Percentiles rank a stretch among this genome's conserved stretches.
These are phyloP conservation scores for Vulpes ferrilata DNA, from an alignment of 2,113 vertebrate species.

Conservation along the genomic window DNA sequence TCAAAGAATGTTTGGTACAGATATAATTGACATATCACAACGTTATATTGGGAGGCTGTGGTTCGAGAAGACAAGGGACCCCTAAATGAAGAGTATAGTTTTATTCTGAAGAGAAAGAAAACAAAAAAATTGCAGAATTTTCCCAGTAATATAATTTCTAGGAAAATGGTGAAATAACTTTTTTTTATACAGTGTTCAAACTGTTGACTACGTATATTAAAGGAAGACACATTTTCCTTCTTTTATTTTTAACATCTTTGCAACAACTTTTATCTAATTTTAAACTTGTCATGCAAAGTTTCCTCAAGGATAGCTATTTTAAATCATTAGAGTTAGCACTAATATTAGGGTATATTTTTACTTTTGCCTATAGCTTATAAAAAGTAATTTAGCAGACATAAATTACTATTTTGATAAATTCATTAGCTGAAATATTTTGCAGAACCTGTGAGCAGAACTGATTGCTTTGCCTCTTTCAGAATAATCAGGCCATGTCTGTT, in stretches of 20 bases:
- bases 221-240: not conserved
- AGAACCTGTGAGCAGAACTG: not conserved
- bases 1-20: not conserved
- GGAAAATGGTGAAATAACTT: constrained; percentile 52
- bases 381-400: constrained; percentile 25
- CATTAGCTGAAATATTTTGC: not conserved
- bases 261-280: constrained; percentile 57
- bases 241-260: constrained; percentile 69
- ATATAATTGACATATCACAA: not conserved
- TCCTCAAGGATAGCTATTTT: constrained; percentile 59
- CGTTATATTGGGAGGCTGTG: not conserved
- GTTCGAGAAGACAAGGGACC: not conserved
- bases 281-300: constrained; percentile 2
- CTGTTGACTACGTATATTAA: constrained; percentile 56
- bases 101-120: constrained; percentile 22
- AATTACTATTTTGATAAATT: constrained; percentile 39
- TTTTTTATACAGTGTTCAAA: constrained; percentile 63
- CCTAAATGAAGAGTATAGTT: not conserved
- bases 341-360: not conserved
- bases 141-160: constrained; percentile 44
- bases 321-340: not conserved
- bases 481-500: not conserved
- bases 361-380: constrained; percentile 7
- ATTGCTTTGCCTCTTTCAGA: constrained; percentile 20
- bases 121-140: not conserved